Percentiles rank a stretch among this genome's conserved stretches.
Conservation (phyloP, 1,140 invertebrate species). For the Drosophila jambulina region DNA sequence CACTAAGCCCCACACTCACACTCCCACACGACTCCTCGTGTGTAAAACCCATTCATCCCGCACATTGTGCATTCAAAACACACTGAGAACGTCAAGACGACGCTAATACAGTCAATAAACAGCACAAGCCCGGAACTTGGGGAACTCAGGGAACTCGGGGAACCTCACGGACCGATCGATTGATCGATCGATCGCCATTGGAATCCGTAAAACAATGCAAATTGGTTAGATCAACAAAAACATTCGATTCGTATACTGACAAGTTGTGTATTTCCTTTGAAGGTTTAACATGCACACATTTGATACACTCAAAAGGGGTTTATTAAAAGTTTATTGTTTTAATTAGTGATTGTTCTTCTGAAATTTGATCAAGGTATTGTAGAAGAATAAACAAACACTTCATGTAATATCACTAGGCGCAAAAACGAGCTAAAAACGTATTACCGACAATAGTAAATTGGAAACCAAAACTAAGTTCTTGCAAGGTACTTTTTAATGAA, state of each 20-base stretch:
- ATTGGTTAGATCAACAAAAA: conserved; percentile 25
- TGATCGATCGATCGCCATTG: conserved; percentile 10
- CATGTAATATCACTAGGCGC: no score
- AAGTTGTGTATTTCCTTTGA: neutral
- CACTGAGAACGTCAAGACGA: conserved; percentile 4
- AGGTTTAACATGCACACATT: neutral
- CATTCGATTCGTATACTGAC: conserved; percentile 6
- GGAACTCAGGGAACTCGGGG: conserved; percentile 3
- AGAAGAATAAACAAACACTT: no score
- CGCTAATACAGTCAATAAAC: conserved; percentile 13
- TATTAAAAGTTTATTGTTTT: neutral
- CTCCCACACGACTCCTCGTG: neutral
- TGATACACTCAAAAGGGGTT: neutral
- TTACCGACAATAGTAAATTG: no score
- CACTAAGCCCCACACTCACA: neutral
- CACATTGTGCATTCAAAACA: conserved; percentile 29
- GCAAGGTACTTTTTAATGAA: neutral
- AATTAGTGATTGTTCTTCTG: neutral
- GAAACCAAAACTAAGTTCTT: neutral
- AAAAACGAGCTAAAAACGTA: no score
- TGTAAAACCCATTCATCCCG: conserved; percentile 2
- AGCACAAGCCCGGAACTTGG: conserved; percentile 13
- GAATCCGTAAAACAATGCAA: conserved; percentile 46
- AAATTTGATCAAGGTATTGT: no score
- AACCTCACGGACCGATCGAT: neutral